Conservation (phyloP, 2,888 invertebrate genomes). For the Marasmarcha lunaedactyla region DNA sequence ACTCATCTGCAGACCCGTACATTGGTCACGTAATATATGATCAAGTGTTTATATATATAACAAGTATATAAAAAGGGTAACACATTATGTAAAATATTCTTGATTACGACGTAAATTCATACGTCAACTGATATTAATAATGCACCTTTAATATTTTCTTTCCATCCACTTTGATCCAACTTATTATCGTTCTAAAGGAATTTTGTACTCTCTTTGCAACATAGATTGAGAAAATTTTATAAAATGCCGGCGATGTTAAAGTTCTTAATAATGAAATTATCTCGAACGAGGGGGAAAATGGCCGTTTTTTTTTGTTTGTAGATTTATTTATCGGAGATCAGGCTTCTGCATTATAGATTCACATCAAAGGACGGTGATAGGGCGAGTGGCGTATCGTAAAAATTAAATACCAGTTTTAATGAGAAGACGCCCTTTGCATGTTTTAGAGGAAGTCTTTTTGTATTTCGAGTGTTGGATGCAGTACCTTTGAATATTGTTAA, state of each 20-base stretch:
- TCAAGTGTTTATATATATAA: no score
- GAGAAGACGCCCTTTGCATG: slow-evolving; percentile 23
- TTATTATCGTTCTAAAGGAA: no score
- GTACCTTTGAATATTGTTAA: no score
- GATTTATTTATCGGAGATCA: slow-evolving; percentile 56
- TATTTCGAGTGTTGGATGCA: neutral
- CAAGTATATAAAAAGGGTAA: no score
- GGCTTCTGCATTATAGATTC: slow-evolving; percentile 44
- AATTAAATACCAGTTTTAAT: slow-evolving; percentile 37
- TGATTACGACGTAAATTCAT: no score
- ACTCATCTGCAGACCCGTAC: no score
- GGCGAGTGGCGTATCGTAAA: slow-evolving; percentile 36
- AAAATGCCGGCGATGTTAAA: slow-evolving; percentile 20
- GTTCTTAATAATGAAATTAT: slow-evolving; percentile 49
- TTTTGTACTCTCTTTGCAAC: neutral
- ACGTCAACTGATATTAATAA: no score
- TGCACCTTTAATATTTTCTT: no score
- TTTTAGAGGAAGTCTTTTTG: slow-evolving; percentile 14
- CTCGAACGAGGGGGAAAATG: slow-evolving; percentile 15
- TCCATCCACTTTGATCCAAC: no score
- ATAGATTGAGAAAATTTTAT: slow-evolving; percentile 38
- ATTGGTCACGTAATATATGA: no score
- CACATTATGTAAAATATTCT: no score
- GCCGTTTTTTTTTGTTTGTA: slow-evolving; percentile 38
- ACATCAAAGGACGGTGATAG: slow-evolving; percentile 43